phyloP scores from a whole-genome alignment of 2,797 vertebrate genomes.

The Syndactyla subalaris region DNA sequence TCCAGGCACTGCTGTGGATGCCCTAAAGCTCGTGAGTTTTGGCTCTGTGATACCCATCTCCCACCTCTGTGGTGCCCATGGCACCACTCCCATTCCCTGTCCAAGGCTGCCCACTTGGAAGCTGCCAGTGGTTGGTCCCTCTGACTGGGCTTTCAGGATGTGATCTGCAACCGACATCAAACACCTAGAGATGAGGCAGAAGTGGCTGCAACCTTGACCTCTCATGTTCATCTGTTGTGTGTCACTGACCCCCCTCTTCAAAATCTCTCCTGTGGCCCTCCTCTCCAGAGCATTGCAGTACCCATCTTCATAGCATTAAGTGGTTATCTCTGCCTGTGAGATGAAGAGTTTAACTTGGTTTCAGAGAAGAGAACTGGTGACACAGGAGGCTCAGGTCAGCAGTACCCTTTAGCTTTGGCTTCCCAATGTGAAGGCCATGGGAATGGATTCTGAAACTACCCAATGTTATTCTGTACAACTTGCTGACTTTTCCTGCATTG shows the following conservation, averaged over 20 bases:
- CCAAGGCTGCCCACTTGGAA: not conserved
- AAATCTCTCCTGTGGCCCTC: not conserved
- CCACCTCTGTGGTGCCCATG: not conserved
- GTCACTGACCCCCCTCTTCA: fast-evolving
- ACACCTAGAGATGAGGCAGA: not conserved
- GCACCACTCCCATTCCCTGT: fast-evolving
- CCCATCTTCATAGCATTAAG: not conserved
- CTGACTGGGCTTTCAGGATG: not conserved
- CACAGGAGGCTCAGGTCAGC: not conserved
- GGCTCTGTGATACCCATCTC: not conserved
- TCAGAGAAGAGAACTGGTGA: not conserved
- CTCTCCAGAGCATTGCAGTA: not conserved
- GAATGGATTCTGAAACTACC: not conserved
- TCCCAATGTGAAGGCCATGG: not conserved
- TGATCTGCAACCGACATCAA: not conserved
- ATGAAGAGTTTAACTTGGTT: not conserved
- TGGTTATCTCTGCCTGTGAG: not conserved
- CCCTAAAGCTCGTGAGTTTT: not conserved
- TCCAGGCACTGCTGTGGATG: not conserved
- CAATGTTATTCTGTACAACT: not conserved
- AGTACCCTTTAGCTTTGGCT: not conserved
- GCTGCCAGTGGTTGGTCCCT: not conserved
- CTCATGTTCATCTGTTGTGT: not conserved
- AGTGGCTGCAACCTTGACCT: not conserved
- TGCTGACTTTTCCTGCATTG: not conserved